Conservation (phyloP, 2,888 invertebrate genomes). For the Ametastegia equiseti region DNA sequence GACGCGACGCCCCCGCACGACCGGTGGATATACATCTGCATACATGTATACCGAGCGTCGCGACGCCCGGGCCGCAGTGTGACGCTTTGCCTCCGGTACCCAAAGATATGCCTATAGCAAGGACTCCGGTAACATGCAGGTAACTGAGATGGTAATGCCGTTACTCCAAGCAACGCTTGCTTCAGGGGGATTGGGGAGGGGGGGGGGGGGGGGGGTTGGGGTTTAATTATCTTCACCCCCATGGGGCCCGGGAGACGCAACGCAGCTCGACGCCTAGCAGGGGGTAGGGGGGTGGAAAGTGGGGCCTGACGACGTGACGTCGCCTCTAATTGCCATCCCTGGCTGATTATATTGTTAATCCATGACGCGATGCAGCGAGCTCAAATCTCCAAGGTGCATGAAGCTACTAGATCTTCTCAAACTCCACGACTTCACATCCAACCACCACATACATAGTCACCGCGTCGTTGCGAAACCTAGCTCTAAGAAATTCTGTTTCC, state of each 20-base stretch:
- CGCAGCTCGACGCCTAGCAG: background rate
- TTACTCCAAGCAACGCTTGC: conserved; percentile 50
- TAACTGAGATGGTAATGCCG: conserved; percentile 59
- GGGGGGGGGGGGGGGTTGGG: too few relatives aligned
- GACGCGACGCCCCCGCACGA: background rate
- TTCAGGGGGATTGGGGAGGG: too few relatives aligned
- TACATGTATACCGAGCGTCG: background rate
- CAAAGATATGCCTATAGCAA: conserved; percentile 46
- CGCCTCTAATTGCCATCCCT: conserved; percentile 62
- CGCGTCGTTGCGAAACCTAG: too few relatives aligned
- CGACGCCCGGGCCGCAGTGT: conserved; percentile 29
- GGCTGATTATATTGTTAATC: conserved; percentile 67
- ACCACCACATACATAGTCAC: background rate
- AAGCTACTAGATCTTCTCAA: conserved; percentile 2
- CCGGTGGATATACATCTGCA: background rate
- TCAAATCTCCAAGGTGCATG: conserved; percentile 49
- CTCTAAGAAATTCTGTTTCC: too few relatives aligned
- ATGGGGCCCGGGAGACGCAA: conserved; percentile 51
- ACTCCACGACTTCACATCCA: background rate
- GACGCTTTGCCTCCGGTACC: conserved; percentile 32
- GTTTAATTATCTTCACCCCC: conserved; percentile 65
- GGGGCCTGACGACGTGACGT: conserved; percentile 56
- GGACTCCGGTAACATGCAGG: conserved; percentile 59
- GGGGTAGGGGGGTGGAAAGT: background rate
- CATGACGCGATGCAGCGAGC: conserved; percentile 36